Conservation (phyloP, 2,113 vertebrate species). For the Nyctereutes procyonoides region DNA sequence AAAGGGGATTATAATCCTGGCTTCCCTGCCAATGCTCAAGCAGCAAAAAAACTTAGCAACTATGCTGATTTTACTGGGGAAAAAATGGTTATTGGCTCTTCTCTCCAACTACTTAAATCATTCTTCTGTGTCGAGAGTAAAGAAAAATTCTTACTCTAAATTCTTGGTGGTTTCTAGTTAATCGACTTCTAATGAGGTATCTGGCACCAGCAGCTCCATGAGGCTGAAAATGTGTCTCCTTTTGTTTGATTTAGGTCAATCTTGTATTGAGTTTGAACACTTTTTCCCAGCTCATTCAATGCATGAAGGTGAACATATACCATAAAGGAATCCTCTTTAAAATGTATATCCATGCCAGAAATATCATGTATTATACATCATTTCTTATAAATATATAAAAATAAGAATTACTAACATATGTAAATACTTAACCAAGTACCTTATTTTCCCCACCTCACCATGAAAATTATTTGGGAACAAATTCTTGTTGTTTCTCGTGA, state of each 20-base stretch:
- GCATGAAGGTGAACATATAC: not conserved
- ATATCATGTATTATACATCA: not conserved
- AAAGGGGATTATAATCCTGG: not conserved
- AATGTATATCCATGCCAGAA: not conserved
- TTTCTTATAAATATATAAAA: not conserved
- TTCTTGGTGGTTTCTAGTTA: not conserved
- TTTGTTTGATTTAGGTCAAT: not conserved
- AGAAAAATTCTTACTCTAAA: not conserved
- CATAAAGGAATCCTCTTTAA: not conserved
- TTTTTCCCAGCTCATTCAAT: not conserved
- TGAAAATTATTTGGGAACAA: not conserved
- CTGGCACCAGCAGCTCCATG: not conserved
- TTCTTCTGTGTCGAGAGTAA: not conserved
- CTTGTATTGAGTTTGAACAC: not conserved
- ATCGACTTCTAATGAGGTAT: constrained; percentile 6
- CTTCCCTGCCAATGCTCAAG: not conserved
- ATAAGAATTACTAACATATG: not conserved
- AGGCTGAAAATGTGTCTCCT: not conserved
- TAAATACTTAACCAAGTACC: not conserved
- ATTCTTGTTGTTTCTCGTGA: not conserved
- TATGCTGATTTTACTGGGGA: not conserved
- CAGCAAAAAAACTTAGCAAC: not conserved
- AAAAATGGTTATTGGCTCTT: not conserved
- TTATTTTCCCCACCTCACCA: not conserved
- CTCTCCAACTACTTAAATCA: not conserved